Conservation (phyloP, 2,888 invertebrate species). For the Octodonta nipae region DNA sequence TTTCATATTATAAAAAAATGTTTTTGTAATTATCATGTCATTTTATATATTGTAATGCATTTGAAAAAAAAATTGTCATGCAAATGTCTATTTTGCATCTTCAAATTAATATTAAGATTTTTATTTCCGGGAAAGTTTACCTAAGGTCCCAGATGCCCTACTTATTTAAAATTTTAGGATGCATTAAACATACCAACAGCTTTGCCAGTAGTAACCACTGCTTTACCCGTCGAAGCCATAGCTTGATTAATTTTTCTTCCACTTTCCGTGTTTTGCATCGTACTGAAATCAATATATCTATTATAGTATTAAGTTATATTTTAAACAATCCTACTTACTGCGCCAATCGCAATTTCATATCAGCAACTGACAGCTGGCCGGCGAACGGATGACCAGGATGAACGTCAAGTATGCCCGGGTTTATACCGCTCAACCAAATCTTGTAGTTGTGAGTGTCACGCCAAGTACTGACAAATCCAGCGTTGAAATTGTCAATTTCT, state of each 20-base stretch:
- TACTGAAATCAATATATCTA: constrained; percentile 41
- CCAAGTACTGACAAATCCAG: constrained; percentile 70
- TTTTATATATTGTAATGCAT: too few relatives aligned
- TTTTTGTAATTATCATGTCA: too few relatives aligned
- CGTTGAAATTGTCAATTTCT: constrained; percentile 79
- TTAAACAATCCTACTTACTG: constrained; percentile 52
- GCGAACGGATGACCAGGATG: constrained; percentile 83
- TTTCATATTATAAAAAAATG: too few relatives aligned
- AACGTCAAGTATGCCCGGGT: constrained; percentile 54
- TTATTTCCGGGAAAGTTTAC: too few relatives aligned
- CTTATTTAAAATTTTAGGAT: too few relatives aligned
- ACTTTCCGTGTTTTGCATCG: constrained; percentile 87
- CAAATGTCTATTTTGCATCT: too few relatives aligned
- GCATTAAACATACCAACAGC: constrained; percentile 46
- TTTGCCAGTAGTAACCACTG: constrained; percentile 67
- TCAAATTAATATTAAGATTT: too few relatives aligned
- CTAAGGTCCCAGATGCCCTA: too few relatives aligned
- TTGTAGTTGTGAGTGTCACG: constrained; percentile 79
- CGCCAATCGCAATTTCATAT: constrained; percentile 82
- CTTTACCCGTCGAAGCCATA: constrained; percentile 79
- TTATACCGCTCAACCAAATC: constrained; percentile 60
- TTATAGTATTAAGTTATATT: neutral
- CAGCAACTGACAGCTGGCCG: constrained; percentile 84
- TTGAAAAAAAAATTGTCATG: too few relatives aligned
- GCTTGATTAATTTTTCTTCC: constrained; percentile 88